Evolutionary conservation across 2,888 invertebrate genomes (phyloP), one percentile per base, ranked within the genome.

Genomic region (Volucella bombylans): DNA sequence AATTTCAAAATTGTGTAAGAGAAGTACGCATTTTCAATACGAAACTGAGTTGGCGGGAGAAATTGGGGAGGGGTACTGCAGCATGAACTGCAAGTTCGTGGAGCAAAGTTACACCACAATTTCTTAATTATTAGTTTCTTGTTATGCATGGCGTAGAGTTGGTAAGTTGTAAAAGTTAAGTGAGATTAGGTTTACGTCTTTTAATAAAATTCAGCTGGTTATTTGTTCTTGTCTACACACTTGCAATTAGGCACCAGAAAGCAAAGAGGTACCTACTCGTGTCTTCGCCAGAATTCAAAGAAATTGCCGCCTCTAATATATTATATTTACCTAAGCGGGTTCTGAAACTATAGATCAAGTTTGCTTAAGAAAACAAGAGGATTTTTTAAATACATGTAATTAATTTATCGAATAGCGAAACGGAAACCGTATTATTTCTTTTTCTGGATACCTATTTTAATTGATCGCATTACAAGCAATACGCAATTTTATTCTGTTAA

Each of bases 121-220:
- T 77, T 77, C 55, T 77, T 82, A 82, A 82, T 77, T 82, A 82
- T 82, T 71, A 67, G 71, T 77, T 72, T 77, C 61, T 54, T 82
- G 59, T 55, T 39, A 49, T 69, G 69, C 81, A 77, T 79, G 47
- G 23, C 11, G 49, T 9, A 6, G 23, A 41, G 31, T 62, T 69
- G 54, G 12, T 12, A 12, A 18, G 11, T 62, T 69, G 62, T 62
- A 55, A 69, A 68, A 62, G 15, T 52, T 41, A 59, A 73, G 52
- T 41, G 15, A 41, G 31, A 31, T 31, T 31, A 31, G 31, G 31
- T 31, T 31, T 31, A 31, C 39, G 47, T 45, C 52, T 67, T 61
- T 67, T 54, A 78, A 69, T 67, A 47, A 79, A 80, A 61, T 61
- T 14, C 52, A 52, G 38, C 52, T 65, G 59, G 23, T 50, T 64